Percentiles rank a stretch among this genome's conserved stretches.
Conservation (phyloP, 2,797 vertebrate genomes). For the Urosaurus nigricauda region DNA sequence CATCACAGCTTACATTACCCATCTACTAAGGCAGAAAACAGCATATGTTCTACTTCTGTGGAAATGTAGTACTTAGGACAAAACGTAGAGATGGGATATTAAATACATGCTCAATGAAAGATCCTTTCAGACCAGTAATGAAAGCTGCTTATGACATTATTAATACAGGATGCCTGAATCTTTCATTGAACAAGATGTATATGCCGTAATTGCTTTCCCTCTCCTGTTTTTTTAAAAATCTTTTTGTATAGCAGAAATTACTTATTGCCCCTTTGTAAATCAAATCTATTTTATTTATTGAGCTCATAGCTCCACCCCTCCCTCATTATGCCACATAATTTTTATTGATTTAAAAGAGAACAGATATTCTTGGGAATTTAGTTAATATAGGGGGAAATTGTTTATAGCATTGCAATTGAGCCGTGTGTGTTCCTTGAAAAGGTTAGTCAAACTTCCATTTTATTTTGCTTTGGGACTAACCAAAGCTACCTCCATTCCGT, state of each 20-base stretch:
- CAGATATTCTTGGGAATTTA: not conserved
- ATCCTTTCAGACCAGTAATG: not conserved
- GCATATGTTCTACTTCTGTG: conserved; percentile 76
- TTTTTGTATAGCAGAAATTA: conserved; percentile 6
- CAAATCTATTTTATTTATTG: conserved; percentile 1
- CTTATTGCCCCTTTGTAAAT: not conserved
- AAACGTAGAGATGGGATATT: conserved; percentile 54
- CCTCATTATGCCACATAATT: not conserved
- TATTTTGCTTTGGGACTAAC: conserved; percentile 48
- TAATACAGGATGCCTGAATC: conserved; percentile 16
- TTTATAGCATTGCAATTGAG: conserved; percentile 37
- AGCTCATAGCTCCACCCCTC: not conserved
- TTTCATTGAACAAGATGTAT: not conserved
- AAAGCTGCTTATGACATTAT: not conserved
- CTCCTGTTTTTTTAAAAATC: not conserved
- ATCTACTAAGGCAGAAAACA: conserved; percentile 78
- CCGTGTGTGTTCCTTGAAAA: conserved; percentile 29
- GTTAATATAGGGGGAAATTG: conserved; percentile 15
- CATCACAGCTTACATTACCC: conserved; percentile 81
- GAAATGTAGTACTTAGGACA: conserved; percentile 63
- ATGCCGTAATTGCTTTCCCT: not conserved
- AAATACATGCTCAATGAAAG: conserved; percentile 17
- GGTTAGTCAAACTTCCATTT: conserved; percentile 62
- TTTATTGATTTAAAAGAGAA: not conserved
- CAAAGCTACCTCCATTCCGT: conserved; percentile 45